Evolutionary conservation across 2,797 vertebrate genomes (phyloP), one percentile per base, ranked within the genome.

Genomic region (Luscinia luscinia): DNA sequence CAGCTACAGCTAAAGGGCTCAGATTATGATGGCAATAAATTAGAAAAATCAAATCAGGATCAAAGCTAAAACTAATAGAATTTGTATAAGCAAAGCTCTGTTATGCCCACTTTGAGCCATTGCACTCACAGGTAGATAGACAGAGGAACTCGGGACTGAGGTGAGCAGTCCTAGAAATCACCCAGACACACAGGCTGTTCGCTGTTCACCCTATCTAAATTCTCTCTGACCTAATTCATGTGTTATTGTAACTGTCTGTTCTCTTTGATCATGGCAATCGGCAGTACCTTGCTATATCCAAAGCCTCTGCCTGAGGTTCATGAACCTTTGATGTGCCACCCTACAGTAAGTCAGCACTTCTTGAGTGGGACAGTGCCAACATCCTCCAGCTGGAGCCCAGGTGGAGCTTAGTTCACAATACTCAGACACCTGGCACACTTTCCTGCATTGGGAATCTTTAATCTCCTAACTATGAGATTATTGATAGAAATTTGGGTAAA

Each of bases 231-330:
- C 74, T 91, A 93, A 95, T 32, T 43, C 73, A 84, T 7, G 7
- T 55, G 36, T 82, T 95, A 89, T 82, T 96, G 91, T 90, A 93
- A 76, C 91, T 75, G 82, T 28, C 51, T 90, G 5, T 32, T 68
- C 81, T 92, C 79, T 87, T n/a, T 87, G 81, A 79, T 85, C 79
- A 67, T 34, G 12, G 84, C 79, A 92, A 23, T 40, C 34, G 12
- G 84, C 79, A 92, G 23, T 40, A 89, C 28, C 40, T 77, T 85
- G 52, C 63, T 89, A 49, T 73, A 76, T 48, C 87, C 80, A 79
- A 89, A 64, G 14, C 48, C 48, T 76, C 38, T 63, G 67, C 64
- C 3, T 70, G 41, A 80, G 69, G 16, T 22, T 80, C 38, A 21
- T 16, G 10, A 14, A 40, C 22, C 61, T 87, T 64, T 85, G 45